Base-by-base conservation (phyloP, 2,888 invertebrate genomes). In the Penaeus monodon region DNA sequence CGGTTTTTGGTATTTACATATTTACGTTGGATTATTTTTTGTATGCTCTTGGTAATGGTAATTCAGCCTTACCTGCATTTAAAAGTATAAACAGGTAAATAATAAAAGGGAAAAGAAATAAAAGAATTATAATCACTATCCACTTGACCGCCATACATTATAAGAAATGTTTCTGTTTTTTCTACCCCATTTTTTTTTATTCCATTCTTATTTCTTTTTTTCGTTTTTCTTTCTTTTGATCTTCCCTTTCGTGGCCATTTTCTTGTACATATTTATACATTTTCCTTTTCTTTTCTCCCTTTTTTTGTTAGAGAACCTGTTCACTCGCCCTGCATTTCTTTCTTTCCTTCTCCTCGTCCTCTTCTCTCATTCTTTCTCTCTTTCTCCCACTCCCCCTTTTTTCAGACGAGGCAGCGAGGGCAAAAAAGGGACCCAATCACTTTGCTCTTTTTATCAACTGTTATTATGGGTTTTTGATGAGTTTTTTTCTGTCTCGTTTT, bases 381-480 rank as follows among this genome's bases (percentile, higher is more conserved):
- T 17, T 65, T n/a, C 29, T 44, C 68, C n/a, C 6, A 20, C 64
- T 44, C 44, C 27, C 81, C 44, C 24, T 77, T 57, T 77, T 49
- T 27, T 77, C 24, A n/a, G 33, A 17, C 29, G 20, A 38, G 74
- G 29, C 24, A 38, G 27, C 29, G 33, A 14, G 74, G 74, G 74
- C 33, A 33, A 22, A 74, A 74, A 74, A 74, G 38, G 74, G 14
- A 57, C 57, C 17, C 57, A 57, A 57, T 57, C 57, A 57, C 29
- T 84, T 78, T 84, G 84, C 77, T 84, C 78, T 84, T 84, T 84
- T 84, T 84, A 84, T 84, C 78, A 68, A 77, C 57, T 78, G 84
- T 84, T 84, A 84, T 84, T 84, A 84, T 84, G 84, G 77, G 84
- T 84, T 84, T 70, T 74, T 84, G 84, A 84, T 84, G 84, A 78